Conservation (phyloP, 2,113 vertebrate genomes). For the Taxidea taxus region DNA sequence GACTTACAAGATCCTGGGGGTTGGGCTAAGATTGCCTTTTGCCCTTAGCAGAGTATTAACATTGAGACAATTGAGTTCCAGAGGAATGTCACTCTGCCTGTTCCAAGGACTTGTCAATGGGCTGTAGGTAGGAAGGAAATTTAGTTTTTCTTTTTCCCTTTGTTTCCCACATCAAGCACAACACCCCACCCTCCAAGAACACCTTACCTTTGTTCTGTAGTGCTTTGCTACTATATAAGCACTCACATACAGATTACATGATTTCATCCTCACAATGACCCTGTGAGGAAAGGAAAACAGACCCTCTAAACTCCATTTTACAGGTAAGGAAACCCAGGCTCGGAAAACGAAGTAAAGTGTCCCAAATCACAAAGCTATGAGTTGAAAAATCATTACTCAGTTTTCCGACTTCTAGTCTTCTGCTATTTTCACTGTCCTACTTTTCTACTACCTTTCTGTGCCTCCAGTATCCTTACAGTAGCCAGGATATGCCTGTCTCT, state of each 20-base stretch:
- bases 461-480: neutral
- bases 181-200: neutral
- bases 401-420: neutral
- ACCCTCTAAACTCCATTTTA: neutral
- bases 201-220: neutral
- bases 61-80: neutral
- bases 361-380: neutral
- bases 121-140: neutral
- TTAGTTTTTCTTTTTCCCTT: neutral
- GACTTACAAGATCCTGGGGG: neutral
- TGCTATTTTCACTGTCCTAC: neutral
- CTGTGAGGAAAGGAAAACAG: neutral
- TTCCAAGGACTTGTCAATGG: neutral
- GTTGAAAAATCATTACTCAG: neutral
- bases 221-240: neutral
- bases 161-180: neutral
- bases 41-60: neutral
- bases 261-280: neutral
- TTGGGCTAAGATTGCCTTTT: neutral
- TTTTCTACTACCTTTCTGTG: neutral
- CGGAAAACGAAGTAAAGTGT: neutral
- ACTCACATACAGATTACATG: neutral
- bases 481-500: neutral
- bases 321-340: neutral
- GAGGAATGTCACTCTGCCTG: neutral